Conservation (phyloP, 2,797 vertebrate genomes). For the Mus minutoides region DNA sequence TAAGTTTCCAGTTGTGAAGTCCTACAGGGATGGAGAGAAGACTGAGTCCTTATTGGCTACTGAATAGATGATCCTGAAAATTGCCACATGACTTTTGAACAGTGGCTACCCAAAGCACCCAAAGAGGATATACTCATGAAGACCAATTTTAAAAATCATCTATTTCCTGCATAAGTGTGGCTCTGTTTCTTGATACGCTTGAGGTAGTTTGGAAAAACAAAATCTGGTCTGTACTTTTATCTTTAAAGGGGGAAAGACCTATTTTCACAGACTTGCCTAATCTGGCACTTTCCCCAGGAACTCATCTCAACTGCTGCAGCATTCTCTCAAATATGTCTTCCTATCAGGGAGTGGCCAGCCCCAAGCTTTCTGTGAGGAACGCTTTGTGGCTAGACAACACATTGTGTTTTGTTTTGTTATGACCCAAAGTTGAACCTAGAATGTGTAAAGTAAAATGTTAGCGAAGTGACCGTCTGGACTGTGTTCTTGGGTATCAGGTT, state of each 20-base stretch:
- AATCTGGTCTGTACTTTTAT: conserved; percentile 18
- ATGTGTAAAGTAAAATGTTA: conserved; percentile 55
- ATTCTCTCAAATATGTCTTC: neutral
- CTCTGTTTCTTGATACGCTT: conserved; percentile 53
- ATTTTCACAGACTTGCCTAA: neutral
- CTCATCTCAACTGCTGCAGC: neutral
- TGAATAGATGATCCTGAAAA: neutral
- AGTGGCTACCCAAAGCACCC: neutral
- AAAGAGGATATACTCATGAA: neutral
- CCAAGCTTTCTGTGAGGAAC: neutral
- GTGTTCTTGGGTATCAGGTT: conserved; percentile 34
- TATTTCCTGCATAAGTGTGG: conserved; percentile 23
- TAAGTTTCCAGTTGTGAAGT: neutral
- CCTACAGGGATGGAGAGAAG: neutral
- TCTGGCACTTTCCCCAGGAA: neutral
- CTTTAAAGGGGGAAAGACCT: neutral
- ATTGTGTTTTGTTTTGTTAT: neutral
- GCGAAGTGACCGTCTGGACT: conserved; percentile 23
- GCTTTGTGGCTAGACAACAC: conserved; percentile 16
- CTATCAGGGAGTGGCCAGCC: neutral
- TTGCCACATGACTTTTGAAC: neutral
- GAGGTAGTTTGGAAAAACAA: conserved; percentile 70
- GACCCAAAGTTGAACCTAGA: neutral
- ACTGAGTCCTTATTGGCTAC: neutral
- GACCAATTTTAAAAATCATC: conserved; percentile 6